Evolutionary conservation across 2,888 invertebrate species (phyloP).

Genomic region (Andrena chrysosceles): DNA sequence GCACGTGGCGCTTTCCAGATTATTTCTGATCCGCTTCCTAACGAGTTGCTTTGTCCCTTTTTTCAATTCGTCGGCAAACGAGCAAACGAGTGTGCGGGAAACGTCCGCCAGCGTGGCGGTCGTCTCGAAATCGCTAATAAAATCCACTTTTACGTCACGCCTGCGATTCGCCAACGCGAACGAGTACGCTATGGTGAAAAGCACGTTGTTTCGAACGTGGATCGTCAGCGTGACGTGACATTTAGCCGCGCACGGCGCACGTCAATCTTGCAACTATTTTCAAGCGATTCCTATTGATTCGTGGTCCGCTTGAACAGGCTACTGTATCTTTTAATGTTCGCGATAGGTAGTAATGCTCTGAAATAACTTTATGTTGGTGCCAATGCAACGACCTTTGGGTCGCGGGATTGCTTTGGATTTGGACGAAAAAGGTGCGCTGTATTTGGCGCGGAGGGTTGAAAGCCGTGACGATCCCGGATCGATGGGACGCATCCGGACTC

Average conservation of each 20-base stretch:
- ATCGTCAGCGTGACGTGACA: conserved; percentile 33
- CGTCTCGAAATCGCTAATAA: conserved; percentile 16
- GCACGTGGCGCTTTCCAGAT: conserved; percentile 15
- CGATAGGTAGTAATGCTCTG: neutral
- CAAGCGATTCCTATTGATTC: conserved; percentile 53
- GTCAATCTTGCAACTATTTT: conserved; percentile 56
- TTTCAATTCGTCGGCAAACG: conserved; percentile 12
- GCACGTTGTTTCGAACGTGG: conserved; percentile 11
- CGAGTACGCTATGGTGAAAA: neutral
- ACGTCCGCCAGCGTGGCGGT: neutral
- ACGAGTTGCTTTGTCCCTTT: conserved; percentile 29
- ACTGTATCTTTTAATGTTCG: neutral
- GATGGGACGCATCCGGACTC: conserved; percentile 49
- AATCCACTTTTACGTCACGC: conserved; percentile 32
- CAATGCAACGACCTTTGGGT: neutral
- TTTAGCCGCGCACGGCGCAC: conserved; percentile 40
- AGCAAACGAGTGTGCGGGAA: neutral
- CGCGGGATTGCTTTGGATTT: neutral
- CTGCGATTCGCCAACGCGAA: neutral
- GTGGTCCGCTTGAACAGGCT: neutral
- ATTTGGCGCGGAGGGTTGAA: neutral
- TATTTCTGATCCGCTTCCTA: conserved; percentile 25
- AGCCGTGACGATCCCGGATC: conserved; percentile 37
- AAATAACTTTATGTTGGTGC: neutral
- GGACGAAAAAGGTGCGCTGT: neutral